These are phyloP conservation scores for Antrozous pallidus DNA, from an alignment of 2,797 vertebrate species.

Conservation along the genomic window DNA sequence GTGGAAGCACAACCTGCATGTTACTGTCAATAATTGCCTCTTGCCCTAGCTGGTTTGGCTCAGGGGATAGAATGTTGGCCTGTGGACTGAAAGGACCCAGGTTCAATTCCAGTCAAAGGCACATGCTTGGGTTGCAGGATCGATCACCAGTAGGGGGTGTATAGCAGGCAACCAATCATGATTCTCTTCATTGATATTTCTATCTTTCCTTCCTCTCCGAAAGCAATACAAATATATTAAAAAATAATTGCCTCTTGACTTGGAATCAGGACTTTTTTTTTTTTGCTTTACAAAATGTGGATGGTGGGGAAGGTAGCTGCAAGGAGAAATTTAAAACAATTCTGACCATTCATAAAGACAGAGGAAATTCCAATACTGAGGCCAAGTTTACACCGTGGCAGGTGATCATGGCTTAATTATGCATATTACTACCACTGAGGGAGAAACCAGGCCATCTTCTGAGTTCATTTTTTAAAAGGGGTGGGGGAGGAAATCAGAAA, in stretches of 20 bases:
- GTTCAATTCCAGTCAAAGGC: too few relatives aligned
- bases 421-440: too few relatives aligned
- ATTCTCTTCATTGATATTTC: too few relatives aligned
- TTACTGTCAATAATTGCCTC: background rate
- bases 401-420: background rate
- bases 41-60: background rate
- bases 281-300: background rate
- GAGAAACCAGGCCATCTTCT: background rate
- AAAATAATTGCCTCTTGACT: background rate
- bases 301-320: background rate
- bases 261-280: background rate
- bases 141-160: too few relatives aligned
- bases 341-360: background rate
- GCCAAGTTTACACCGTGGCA: background rate
- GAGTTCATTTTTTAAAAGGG: background rate
- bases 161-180: too few relatives aligned
- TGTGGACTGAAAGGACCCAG: too few relatives aligned
- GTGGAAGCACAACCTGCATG: background rate
- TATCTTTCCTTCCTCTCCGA: too few relatives aligned
- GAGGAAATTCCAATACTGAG: background rate
- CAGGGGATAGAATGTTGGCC: too few relatives aligned
- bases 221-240: too few relatives aligned
- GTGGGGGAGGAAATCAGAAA: background rate
- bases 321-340: background rate
- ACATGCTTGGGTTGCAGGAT: too few relatives aligned